phyloP scores from a whole-genome alignment of 2,888 invertebrate genomes.

The Podabrus alpinus region DNA sequence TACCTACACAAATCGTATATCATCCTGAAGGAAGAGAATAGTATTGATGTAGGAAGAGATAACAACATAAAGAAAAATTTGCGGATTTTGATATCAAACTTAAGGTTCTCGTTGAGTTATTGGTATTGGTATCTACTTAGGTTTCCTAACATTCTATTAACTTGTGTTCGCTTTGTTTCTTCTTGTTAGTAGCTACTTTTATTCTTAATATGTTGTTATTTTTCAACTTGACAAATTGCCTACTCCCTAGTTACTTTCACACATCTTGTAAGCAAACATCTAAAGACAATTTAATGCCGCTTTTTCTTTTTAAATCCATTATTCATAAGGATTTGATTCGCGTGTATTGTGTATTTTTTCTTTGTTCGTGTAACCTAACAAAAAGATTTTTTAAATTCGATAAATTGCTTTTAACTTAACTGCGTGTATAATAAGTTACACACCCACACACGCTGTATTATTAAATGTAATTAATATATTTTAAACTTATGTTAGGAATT shows the following conservation, averaged over 20 bases:
- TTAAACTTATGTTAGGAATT: neutral
- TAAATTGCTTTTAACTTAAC: neutral
- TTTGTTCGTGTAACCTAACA: neutral
- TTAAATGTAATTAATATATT: neutral
- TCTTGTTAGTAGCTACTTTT: slow-evolving; percentile 4
- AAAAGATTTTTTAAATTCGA: neutral
- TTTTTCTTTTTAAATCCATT: slow-evolving; percentile 20
- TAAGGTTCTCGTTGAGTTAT: slow-evolving; percentile 17
- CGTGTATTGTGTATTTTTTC: neutral
- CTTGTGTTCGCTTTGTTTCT: slow-evolving; percentile 16
- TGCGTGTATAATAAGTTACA: neutral
- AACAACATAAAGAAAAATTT: slow-evolving; percentile 7
- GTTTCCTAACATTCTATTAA: slow-evolving; percentile 27
- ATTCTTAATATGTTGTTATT: slow-evolving; percentile 12
- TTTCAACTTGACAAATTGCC: slow-evolving; percentile 20
- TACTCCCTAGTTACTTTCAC: slow-evolving; percentile 14
- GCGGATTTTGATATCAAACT: slow-evolving; percentile 26
- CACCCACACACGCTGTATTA: neutral
- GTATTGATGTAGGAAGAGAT: slow-evolving; percentile 19
- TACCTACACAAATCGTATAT: slow-evolving; percentile 19
- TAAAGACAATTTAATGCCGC: slow-evolving; percentile 13
- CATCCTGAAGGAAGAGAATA: slow-evolving; percentile 12
- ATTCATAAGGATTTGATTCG: slow-evolving; percentile 12
- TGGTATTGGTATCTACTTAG: slow-evolving; percentile 23
- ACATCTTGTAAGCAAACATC: slow-evolving; percentile 24